Evolutionary conservation across 2,113 vertebrate genomes (phyloP).

Genomic region (Tylochromis polylepis): DNA sequence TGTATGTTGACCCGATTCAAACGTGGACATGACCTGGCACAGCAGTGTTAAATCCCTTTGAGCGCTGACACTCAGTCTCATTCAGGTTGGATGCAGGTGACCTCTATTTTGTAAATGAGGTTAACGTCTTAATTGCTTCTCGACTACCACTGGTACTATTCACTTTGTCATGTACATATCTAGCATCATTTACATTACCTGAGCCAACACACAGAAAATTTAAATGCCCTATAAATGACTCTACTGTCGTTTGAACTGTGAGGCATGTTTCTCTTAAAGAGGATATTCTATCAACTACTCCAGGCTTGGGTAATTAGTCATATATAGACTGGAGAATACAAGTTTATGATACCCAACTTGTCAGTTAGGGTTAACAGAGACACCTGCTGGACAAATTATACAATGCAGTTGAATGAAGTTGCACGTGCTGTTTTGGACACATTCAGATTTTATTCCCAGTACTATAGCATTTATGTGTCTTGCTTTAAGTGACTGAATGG

Average conservation of each 20-base stretch:
- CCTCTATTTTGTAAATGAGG: constrained; percentile 32
- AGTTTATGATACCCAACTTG: not conserved
- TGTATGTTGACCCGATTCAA: constrained; percentile 13
- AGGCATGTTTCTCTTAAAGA: not conserved
- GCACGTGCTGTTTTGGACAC: not conserved
- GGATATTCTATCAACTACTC: not conserved
- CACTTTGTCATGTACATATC: not conserved
- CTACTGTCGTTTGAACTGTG: not conserved
- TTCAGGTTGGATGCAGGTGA: not conserved
- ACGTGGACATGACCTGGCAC: not conserved
- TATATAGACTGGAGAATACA: not conserved
- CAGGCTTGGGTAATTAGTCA: constrained; percentile 5
- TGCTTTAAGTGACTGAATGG: not conserved
- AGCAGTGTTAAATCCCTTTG: not conserved
- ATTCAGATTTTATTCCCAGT: not conserved
- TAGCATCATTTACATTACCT: not conserved
- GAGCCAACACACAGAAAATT: not conserved
- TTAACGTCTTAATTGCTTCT: constrained; percentile 17
- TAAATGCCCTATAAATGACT: not conserved
- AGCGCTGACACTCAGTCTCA: not conserved
- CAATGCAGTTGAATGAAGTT: not conserved
- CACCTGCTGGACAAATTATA: constrained; percentile 50
- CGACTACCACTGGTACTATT: not conserved
- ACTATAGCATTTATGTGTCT: not conserved
- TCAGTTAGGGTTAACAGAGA: constrained; percentile 22